These are phyloP conservation scores for Halichondria panicea DNA, from an alignment of 37 sponge, comb jelly and placozoan species.

Conservation along the genomic window DNA sequence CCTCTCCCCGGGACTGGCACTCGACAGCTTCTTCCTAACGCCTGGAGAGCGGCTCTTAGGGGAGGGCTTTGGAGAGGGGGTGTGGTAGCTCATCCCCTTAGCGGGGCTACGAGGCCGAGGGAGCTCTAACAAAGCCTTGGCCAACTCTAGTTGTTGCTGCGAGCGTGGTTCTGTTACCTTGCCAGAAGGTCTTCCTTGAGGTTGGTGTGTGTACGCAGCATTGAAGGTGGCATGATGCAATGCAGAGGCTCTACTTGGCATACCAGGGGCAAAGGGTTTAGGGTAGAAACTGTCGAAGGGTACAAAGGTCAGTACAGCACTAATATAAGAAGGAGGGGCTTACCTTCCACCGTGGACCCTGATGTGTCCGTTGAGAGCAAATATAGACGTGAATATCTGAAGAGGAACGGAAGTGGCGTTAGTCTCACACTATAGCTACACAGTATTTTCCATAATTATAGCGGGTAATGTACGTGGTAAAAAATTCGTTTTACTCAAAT, in stretches of 20 bases:
- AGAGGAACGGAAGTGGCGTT: too few relatives aligned
- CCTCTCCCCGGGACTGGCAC: slow-evolving; percentile 66
- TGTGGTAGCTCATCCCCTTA: slow-evolving; percentile 24
- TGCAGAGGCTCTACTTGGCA: neutral
- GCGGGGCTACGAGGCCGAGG: slow-evolving; percentile 42
- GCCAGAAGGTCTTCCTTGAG: neutral
- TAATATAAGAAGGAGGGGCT: neutral
- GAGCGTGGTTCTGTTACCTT: neutral
- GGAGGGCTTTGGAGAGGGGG: slow-evolving; percentile 67
- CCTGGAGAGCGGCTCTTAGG: slow-evolving; percentile 29
- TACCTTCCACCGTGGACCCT: slow-evolving; percentile 86
- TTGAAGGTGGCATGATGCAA: neutral
- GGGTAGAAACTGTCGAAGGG: slow-evolving; percentile 13
- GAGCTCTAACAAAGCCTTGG: slow-evolving; percentile 50
- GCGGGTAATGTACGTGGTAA: too few relatives aligned
- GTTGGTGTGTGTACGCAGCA: neutral
- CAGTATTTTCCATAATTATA: too few relatives aligned
- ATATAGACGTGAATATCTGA: slow-evolving; percentile 67
- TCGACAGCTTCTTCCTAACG: slow-evolving; percentile 54
- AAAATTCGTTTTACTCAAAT: too few relatives aligned
- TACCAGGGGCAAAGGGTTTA: neutral
- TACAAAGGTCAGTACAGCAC: too few relatives aligned
- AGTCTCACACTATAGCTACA: too few relatives aligned
- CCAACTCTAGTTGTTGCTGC: slow-evolving; percentile 36
- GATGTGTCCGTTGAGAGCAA: slow-evolving; percentile 86